phyloP scores from a whole-genome alignment of 2,888 invertebrate species.

The Plebejus argus region DNA sequence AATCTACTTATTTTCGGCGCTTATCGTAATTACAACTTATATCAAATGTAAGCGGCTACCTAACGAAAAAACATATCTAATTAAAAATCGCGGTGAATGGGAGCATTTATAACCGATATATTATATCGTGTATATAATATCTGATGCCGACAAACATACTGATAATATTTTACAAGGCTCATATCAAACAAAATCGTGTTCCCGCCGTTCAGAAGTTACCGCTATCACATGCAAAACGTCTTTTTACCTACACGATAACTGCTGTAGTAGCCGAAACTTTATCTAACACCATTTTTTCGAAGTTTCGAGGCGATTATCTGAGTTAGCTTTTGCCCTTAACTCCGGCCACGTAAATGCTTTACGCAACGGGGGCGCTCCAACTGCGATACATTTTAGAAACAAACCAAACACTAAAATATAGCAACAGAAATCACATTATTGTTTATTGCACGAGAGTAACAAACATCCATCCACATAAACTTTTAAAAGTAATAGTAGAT shows the following conservation, averaged over 20 bases:
- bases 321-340: not conserved
- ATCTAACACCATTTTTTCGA: not conserved
- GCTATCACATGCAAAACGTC: constrained; percentile 65
- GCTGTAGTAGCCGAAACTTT: constrained; percentile 43
- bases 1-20: not conserved
- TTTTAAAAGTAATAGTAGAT: too few species aligned
- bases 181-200: constrained; percentile 77
- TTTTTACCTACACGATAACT: constrained; percentile 13
- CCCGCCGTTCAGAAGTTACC: constrained; percentile 68
- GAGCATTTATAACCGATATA: constrained; percentile 33
- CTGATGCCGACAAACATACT: constrained; percentile 55
- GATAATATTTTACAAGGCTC: constrained; percentile 72
- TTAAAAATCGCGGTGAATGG: constrained; percentile 35
- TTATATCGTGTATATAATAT: constrained; percentile 48
- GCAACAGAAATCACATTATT: too few species aligned
- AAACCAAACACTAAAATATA: too few species aligned
- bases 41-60: constrained; percentile 32
- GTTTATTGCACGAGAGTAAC: too few species aligned
- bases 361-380: too few species aligned
- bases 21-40: constrained; percentile 28
- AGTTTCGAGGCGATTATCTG: not conserved
- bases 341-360: not conserved
- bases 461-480: too few species aligned
- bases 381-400: too few species aligned
- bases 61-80: constrained; percentile 27